Evolutionary conservation across 1,140 invertebrate genomes (phyloP).

Genomic region (Aphelenchoides avenae): DNA sequence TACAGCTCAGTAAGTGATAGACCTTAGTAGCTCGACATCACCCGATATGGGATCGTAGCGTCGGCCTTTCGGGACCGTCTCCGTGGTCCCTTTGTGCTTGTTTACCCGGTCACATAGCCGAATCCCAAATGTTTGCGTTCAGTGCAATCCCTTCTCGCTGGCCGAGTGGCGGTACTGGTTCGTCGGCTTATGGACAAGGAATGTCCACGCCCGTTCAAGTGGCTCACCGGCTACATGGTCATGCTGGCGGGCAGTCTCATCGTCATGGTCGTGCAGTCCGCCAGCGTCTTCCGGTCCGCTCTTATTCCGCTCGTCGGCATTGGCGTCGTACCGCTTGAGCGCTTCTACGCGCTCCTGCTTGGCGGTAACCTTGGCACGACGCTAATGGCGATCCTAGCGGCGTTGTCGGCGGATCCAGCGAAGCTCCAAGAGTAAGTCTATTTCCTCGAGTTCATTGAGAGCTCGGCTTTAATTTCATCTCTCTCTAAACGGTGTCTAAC

Average conservation of each 20-base stretch:
- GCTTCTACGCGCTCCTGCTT: constrained; percentile 67
- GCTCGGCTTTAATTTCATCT: too few species aligned
- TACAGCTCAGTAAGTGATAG: too few species aligned
- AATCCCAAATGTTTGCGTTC: too few species aligned
- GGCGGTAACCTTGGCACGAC: constrained; percentile 69
- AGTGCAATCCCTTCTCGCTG: constrained; percentile 61
- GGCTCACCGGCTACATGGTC: constrained; percentile 65
- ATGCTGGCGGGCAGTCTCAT: constrained; percentile 65
- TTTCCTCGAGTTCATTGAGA: too few species aligned
- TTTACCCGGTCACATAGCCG: too few species aligned
- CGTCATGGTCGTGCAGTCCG: constrained; percentile 67
- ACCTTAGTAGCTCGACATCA: too few species aligned
- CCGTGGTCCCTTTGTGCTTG: too few species aligned
- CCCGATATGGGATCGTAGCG: too few species aligned
- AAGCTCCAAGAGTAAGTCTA: constrained; percentile 46
- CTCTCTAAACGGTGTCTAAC: too few species aligned
- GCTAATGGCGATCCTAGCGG: constrained; percentile 61
- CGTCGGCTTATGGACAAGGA: constrained; percentile 65
- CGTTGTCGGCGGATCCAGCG: constrained; percentile 46
- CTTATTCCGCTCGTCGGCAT: constrained; percentile 68
- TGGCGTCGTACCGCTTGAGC: constrained; percentile 66
- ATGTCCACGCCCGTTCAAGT: constrained; percentile 61
- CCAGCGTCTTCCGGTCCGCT: constrained; percentile 68
- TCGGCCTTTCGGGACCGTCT: too few species aligned
- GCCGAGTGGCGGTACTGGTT: constrained; percentile 54